Evolutionary conservation across 2,113 vertebrate species (phyloP).

Genomic region (Panthera leo): DNA sequence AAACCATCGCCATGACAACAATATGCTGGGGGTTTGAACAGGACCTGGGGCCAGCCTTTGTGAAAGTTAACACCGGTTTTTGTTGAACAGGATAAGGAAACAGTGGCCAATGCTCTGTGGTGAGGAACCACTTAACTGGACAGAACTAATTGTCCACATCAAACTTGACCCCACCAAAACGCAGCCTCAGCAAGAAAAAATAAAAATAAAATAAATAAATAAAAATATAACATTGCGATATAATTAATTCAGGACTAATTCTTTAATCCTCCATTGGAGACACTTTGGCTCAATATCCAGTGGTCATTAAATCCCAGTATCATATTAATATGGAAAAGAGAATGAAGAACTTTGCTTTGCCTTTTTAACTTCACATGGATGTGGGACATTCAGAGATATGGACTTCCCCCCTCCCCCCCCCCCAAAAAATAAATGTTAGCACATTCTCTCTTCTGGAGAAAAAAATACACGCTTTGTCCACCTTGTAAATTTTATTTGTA

Average conservation of each 20-base stretch:
- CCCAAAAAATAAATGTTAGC: background rate
- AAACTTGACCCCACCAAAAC: conserved; percentile 43
- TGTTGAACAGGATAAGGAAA: conserved; percentile 1
- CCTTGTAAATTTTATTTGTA: background rate
- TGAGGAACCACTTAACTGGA: conserved; percentile 33
- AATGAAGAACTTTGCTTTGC: conserved; percentile 28
- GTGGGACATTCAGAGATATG: background rate
- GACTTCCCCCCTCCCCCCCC: background rate
- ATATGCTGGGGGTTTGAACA: background rate
- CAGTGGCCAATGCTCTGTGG: conserved; percentile 51
- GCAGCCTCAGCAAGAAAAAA: background rate
- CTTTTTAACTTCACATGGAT: conserved; percentile 39
- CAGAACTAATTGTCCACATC: conserved; percentile 50
- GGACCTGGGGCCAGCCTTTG: conserved; percentile 14
- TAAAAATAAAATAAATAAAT: background rate
- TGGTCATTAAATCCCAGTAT: conserved; percentile 8
- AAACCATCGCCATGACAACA: conserved; percentile 57
- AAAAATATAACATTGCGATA: background rate
- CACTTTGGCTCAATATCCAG: background rate
- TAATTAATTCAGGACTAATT: conserved; percentile 35
- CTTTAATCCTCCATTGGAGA: background rate
- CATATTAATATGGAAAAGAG: background rate
- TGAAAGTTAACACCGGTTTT: conserved; percentile 38
- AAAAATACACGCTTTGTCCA: background rate
- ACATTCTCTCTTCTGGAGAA: background rate